Evolutionary conservation across 30 jellyfish, hydroid and myxozoan genomes (phyloP).

Genomic region (Cassiopea xamachana): DNA sequence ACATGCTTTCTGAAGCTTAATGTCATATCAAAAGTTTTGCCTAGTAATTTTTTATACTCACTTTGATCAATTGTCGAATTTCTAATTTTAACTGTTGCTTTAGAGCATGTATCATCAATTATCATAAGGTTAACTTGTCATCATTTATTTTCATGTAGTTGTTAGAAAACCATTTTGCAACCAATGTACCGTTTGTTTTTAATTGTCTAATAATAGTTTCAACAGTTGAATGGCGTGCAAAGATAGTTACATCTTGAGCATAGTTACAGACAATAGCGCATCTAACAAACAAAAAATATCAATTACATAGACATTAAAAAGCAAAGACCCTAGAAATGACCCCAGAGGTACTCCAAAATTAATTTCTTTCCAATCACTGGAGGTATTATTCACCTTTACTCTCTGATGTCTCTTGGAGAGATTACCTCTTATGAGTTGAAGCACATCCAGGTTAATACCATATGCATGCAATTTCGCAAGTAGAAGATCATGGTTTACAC

Average conservation of each 20-base stretch:
- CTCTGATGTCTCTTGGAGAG: constrained; percentile 14
- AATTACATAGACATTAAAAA: background rate
- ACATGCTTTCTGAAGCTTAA: constrained; percentile 59
- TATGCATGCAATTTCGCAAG: background rate
- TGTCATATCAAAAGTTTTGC: constrained; percentile 48
- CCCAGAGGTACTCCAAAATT: constrained; percentile 8
- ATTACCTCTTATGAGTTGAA: no score
- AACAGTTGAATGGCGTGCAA: constrained; percentile 42
- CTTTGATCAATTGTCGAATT: constrained; percentile 38
- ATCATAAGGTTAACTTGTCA: constrained; percentile 51
- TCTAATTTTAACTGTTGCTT: constrained; percentile 32
- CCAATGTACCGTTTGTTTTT: constrained; percentile 31
- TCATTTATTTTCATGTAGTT: constrained; percentile 46
- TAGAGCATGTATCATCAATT: constrained; percentile 32
- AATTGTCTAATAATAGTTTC: constrained; percentile 32
- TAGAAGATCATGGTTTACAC: no score
- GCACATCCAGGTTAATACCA: background rate
- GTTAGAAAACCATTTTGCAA: constrained; percentile 57
- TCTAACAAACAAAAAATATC: constrained; percentile 9
- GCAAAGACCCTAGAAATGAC: constrained; percentile 10
- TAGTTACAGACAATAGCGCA: constrained; percentile 20
- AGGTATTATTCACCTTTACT: constrained; percentile 25
- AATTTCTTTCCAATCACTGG: background rate
- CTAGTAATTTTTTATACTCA: constrained; percentile 34
- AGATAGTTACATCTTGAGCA: constrained; percentile 54